Base-by-base conservation (phyloP, 2,113 vertebrate species). In the Phylloscopus whistleri region DNA sequence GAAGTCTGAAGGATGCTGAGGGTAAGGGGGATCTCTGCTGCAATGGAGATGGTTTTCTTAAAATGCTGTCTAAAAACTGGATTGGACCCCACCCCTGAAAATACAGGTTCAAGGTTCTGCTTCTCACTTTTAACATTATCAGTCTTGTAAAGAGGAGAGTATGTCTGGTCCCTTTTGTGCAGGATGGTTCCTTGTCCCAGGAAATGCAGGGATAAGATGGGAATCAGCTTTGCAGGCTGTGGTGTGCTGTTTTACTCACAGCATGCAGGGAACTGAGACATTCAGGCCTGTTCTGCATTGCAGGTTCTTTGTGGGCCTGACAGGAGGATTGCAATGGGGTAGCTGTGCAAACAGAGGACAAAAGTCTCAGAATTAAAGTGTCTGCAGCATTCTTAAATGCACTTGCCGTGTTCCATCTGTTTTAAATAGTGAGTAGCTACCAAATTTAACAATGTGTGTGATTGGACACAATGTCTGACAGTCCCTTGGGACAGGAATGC, bases 241-340 rank as follows among this genome's bases (percentile, higher is more conserved):
- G 31, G 1, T 44, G 19, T 31, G 19, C 39, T 62, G 22, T 14
- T 70, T 53, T 15, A 59, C 28, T 49, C 31, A 33, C 6, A 55
- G 15, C 21, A 2, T 11, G 5, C 0, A 16, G 9, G 24, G 31
- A 53, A 30, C 51, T 5, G 7, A 90, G 48, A 13, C 3, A 2
- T 27, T 39, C 17, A 10, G 11, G 28, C 44, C 31, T 55, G 4
- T 19, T 93, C 63, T 78, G 19, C 64, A 23, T 55, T 70, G 35
- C 33, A 52, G 76, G 13, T 37, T 33, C 31, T 70, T 80, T 44
- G 14, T 63, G 60, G 22, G 11, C 33, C 53, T 43, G 27, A 6
- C 33, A 75, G 56, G 55, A 94, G 26, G 28, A 35, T 52, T 14
- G 7, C 52, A 63, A 7, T 52, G 13, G 51, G 13, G 6, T 43